These are phyloP conservation scores for Parasteatoda lunata DNA, from an alignment of 2,888 invertebrate species.

Conservation along the genomic window DNA sequence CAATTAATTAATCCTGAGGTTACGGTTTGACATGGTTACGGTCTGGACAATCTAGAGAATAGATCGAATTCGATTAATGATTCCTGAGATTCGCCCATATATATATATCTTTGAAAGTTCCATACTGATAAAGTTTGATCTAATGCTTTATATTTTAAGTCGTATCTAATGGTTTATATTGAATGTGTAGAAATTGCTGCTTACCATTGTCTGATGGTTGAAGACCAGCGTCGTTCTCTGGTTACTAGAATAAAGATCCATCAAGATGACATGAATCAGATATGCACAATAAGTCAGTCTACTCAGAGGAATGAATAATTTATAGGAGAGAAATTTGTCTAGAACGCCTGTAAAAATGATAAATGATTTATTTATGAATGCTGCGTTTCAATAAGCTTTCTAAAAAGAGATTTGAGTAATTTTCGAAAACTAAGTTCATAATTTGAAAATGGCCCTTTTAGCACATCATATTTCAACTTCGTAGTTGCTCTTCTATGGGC, in stretches of 20 bases:
- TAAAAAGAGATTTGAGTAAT: not conserved
- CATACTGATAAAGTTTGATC: not conserved
- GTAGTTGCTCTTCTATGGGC: not conserved
- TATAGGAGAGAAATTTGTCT: constrained; percentile 28
- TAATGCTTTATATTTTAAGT: not conserved
- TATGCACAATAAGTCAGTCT: constrained; percentile 43
- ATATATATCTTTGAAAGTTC: not conserved
- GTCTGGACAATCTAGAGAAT: too few species aligned
- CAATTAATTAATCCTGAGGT: too few species aligned
- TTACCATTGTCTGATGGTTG: constrained; percentile 33
- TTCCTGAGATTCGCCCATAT: too few species aligned
- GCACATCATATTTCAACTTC: not conserved
- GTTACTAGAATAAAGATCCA: not conserved
- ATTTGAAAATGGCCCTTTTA: not conserved
- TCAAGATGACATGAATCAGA: constrained; percentile 28
- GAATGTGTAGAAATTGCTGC: not conserved
- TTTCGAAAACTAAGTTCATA: not conserved
- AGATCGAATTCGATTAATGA: too few species aligned
- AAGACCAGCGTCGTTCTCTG: not conserved
- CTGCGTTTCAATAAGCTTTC: not conserved
- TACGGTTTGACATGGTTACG: too few species aligned
- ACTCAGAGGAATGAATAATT: constrained; percentile 33
- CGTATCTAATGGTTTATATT: not conserved
- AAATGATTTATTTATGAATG: not conserved
- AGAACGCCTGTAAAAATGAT: constrained; percentile 20